phyloP scores from a whole-genome alignment of 2,888 invertebrate genomes.

The Andrena camellia region DNA sequence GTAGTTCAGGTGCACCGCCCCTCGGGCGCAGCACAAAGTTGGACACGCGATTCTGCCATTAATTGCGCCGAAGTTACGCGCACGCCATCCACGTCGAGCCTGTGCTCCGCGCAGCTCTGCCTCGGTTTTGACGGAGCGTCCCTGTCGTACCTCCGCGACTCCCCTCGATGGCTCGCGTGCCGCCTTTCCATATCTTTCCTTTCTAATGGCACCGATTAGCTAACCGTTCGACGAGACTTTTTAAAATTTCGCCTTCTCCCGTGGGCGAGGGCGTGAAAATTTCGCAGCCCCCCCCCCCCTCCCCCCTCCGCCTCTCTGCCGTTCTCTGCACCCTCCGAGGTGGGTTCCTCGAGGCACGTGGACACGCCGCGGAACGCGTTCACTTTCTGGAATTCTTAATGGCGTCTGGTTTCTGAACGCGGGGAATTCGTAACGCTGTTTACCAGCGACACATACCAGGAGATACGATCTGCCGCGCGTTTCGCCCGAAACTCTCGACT shows the following conservation, averaged over 20 bases:
- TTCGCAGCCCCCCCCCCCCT: not conserved
- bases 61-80: constrained; percentile 64
- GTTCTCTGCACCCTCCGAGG: not conserved
- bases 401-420: not conserved
- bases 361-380: constrained; percentile 15
- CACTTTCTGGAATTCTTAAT: constrained; percentile 7
- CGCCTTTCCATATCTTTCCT: constrained; percentile 41
- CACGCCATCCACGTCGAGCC: constrained; percentile 42
- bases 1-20: constrained; percentile 60
- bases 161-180: constrained; percentile 39
- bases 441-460: not conserved
- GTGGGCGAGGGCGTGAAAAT: constrained; percentile 16
- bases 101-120: constrained; percentile 11
- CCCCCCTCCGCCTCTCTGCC: no score
- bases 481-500: constrained; percentile 9
- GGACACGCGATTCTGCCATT: constrained; percentile 73
- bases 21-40: constrained; percentile 55
- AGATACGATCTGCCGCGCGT: constrained; percentile 22
- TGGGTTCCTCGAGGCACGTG: constrained; percentile 1
- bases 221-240: constrained; percentile 27
- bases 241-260: not conserved
- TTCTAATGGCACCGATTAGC: constrained; percentile 42
- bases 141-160: constrained; percentile 18
- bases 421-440: constrained; percentile 42
- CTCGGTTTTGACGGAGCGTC: constrained; percentile 30